These are phyloP conservation scores for Amiota minor DNA, from an alignment of 2,888 invertebrate species.

Conservation along the genomic window DNA sequence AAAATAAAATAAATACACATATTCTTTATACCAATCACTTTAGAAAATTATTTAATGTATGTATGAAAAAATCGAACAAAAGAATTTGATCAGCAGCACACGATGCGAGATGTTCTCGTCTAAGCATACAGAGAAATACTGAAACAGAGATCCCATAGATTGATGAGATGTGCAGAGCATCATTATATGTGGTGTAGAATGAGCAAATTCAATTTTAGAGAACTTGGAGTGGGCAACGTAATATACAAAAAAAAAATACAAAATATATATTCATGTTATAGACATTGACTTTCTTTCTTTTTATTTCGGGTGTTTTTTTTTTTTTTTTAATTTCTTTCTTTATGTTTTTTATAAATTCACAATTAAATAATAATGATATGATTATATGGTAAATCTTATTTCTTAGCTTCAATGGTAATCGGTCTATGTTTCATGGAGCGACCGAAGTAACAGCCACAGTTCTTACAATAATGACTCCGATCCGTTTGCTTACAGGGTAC, in stretches of 20 bases:
- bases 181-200: too few relatives aligned
- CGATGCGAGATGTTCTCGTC: constrained; percentile 2
- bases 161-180: neutral
- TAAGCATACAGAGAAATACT: neutral
- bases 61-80: neutral
- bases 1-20: constrained; percentile 5
- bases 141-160: neutral
- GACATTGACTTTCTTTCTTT: too few relatives aligned
- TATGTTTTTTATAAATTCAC: neutral
- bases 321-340: constrained; percentile 6
- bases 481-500: constrained; percentile 69
- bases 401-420: constrained; percentile 50
- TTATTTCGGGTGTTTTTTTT: neutral
- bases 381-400: neutral
- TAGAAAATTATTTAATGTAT: neutral
- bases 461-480: constrained; percentile 71
- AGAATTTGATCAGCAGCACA: neutral
- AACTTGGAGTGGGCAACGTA: neutral
- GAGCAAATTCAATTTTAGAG: too few relatives aligned
- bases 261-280: neutral
- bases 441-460: constrained; percentile 72
- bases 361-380: constrained; percentile 4
- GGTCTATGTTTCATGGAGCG: constrained; percentile 64
- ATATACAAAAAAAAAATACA: neutral
- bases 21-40: neutral